Base-by-base conservation (phyloP, 2,113 vertebrate genomes). In the Anas platyrhynchos region DNA sequence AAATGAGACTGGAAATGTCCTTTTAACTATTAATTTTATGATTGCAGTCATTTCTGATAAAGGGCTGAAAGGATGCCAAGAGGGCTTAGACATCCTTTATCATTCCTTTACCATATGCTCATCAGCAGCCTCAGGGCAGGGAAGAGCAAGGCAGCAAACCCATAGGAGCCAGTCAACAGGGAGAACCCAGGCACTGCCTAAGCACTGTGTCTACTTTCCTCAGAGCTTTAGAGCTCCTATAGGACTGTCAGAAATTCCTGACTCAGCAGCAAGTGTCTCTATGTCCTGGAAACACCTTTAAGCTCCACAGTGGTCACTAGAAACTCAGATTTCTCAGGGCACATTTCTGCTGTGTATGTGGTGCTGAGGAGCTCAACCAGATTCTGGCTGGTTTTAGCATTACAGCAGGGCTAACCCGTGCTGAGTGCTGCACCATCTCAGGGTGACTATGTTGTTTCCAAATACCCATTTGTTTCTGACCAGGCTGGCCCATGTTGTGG, bases 241-340 rank as follows among this genome's bases (percentile, higher is more conserved):
- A 3, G 36, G 21, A 41, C 18, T n/a, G 15, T 2, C 0, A 1
- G 21, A 21, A 85, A 69, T 31, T 69, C 6, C 14, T 16, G 14
- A 1, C 22, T 88, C 58, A 25, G n/a, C n/a, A 69, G 2, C 3
- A 16, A 83, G 7, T 27, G 3, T n/a, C 31, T 0, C 0, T 41
- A 48, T 31, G 55, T 36, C 23, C 62, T 65, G 34, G 29, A 83
- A 93, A 76, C 2, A 2, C 20, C 29, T 54, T 61, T 26, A 88
- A n/a, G 23, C 5, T 81, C 15, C 32, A 25, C 21, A 59, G 6
- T 1, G 38, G 23, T 31, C 1, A 0, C 21, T 48, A n/a, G 50
- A 86, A 86, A 67, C 9, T 77, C 50, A 14, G 31, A 55, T 6
- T 66, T 86, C 41, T 50, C 15, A 11, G 22, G n/a, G 8, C 1